These are phyloP conservation scores for Bombylius major DNA, from an alignment of 2,888 invertebrate species.

Conservation along the genomic window DNA sequence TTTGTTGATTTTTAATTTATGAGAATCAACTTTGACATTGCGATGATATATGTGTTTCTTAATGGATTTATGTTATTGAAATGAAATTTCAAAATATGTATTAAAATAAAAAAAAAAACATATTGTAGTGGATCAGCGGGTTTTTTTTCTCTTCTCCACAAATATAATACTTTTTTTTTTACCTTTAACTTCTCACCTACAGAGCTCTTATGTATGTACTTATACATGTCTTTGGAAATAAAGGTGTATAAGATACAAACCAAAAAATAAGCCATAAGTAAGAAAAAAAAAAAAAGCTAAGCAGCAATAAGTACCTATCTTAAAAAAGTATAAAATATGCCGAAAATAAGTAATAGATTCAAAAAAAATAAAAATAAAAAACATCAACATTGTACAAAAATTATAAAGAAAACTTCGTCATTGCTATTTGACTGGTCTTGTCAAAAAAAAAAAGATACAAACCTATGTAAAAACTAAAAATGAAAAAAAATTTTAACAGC, in stretches of 20 bases:
- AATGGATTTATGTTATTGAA: slow-evolving; percentile 10
- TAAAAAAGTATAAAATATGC: neutral
- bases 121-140: slow-evolving; percentile 1
- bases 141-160: neutral
- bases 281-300: too few species aligned
- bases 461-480: too few species aligned
- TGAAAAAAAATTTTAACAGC: too few species aligned
- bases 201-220: neutral
- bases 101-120: neutral
- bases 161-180: too few species aligned
- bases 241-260: neutral
- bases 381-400: neutral
- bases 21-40: slow-evolving; percentile 11
- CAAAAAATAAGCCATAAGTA: neutral
- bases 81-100: neutral
- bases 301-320: too few species aligned
- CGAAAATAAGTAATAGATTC: neutral
- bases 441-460: too few species aligned
- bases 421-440: neutral
- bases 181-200: neutral
- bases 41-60: slow-evolving; percentile 11
- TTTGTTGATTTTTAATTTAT: slow-evolving; percentile 11
- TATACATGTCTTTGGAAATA: neutral
- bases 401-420: neutral
- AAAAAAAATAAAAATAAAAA: too few species aligned